Evolutionary conservation across 2,113 vertebrate species (phyloP).

Genomic region (Glaucomys volans): DNA sequence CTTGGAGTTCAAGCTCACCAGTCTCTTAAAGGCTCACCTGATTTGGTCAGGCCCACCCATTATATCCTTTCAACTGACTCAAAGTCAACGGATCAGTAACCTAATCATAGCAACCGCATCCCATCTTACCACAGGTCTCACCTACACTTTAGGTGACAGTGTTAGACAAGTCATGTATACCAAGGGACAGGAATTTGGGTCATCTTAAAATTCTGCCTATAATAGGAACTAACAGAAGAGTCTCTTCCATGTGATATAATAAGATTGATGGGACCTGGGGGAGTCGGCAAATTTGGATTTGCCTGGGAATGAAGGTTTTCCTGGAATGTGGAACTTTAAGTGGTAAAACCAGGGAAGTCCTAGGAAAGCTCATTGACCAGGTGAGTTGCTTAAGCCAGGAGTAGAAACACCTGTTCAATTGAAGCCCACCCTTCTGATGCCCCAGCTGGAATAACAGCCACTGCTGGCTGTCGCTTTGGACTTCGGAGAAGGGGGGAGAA

Average conservation of each 20-base stretch:
- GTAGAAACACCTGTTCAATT: not conserved
- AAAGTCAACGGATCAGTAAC: not conserved
- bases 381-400: not conserved
- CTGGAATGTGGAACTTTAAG: not conserved
- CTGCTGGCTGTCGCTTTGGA: not conserved
- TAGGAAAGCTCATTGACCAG: not conserved
- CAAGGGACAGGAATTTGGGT: not conserved
- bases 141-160: not conserved
- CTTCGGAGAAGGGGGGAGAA: not conserved
- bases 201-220: not conserved
- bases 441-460: too few relatives aligned
- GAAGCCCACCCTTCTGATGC: not conserved
- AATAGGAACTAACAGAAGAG: not conserved
- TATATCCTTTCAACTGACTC: not conserved
- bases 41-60: not conserved
- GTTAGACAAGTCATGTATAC: too few relatives aligned
- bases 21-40: too few relatives aligned
- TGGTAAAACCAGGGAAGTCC: not conserved
- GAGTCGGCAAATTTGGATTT: too few relatives aligned
- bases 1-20: not conserved
- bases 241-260: not conserved
- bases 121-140: not conserved
- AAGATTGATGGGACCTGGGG: not conserved
- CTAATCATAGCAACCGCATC: rapidly evolving
- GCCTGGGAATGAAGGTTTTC: not conserved